These are phyloP conservation scores for Cheilosia grossa DNA, from an alignment of 2,888 invertebrate genomes.

Conservation along the genomic window DNA sequence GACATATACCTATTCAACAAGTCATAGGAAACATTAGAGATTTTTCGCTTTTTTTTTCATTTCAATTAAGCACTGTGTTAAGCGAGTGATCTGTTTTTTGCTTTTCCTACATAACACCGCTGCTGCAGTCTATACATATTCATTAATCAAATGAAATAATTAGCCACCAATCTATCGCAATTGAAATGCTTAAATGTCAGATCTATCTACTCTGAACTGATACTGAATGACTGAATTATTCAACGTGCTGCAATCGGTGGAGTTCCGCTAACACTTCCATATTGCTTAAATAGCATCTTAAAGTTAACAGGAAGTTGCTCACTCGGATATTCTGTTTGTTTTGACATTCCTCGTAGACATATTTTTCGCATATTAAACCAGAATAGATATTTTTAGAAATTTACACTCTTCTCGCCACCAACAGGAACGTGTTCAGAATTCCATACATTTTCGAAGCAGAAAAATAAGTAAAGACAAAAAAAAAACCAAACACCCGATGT, in stretches of 20 bases:
- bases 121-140: not conserved
- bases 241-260: not conserved
- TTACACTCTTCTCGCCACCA: constrained; percentile 10
- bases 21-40: constrained; percentile 34
- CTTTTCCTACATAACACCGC: not conserved
- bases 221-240: constrained; percentile 19
- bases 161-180: not conserved
- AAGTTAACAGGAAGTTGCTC: not conserved
- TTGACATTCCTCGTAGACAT: not conserved
- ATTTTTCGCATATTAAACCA: not conserved
- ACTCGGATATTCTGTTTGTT: not conserved
- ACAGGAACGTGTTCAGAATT: constrained; percentile 49
- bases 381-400: constrained; percentile 10
- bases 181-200: constrained; percentile 9
- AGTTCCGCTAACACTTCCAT: not conserved
- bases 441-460: constrained; percentile 27
- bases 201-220: not conserved
- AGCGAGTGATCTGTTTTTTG: constrained; percentile 8
- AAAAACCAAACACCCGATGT: not conserved
- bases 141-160: constrained; percentile 5
- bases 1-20: not conserved
- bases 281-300: not conserved
- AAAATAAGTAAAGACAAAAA: not conserved
- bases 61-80: constrained; percentile 1
- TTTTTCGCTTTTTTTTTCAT: constrained; percentile 15